Evolutionary conservation across 1,140 invertebrate species (phyloP).

Genomic region (Hyphantria cunea): DNA sequence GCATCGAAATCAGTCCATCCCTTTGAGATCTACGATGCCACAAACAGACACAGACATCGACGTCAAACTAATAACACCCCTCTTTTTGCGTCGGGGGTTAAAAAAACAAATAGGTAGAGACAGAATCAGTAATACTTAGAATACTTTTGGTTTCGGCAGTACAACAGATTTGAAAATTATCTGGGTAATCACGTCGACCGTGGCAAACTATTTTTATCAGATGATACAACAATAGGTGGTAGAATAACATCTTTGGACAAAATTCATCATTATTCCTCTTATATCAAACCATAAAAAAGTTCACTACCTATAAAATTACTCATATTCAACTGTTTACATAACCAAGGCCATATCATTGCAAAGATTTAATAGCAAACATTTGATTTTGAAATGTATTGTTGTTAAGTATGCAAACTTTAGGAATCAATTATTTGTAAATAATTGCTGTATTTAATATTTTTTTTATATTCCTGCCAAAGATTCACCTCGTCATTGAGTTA

Average conservation of each 20-base stretch:
- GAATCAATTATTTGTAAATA: too few species aligned
- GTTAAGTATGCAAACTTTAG: too few species aligned
- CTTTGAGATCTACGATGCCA: too few species aligned
- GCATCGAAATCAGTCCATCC: too few species aligned
- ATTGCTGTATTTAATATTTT: too few species aligned
- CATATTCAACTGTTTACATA: constrained; percentile 10
- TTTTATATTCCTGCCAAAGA: too few species aligned
- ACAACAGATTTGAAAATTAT: constrained; percentile 12
- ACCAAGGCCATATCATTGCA: neutral
- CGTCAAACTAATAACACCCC: too few species aligned
- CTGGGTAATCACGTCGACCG: constrained; percentile 8
- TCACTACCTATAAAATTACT: neutral
- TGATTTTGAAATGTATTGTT: too few species aligned
- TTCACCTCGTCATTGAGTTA: too few species aligned
- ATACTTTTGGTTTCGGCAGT: constrained; percentile 20
- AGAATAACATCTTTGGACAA: constrained; percentile 9
- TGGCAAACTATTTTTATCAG: constrained; percentile 19
- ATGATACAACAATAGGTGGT: constrained; percentile 23
- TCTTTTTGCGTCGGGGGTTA: too few species aligned
- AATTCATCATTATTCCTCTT: constrained; percentile 15
- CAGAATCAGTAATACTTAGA: constrained; percentile 1
- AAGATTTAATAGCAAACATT: too few species aligned
- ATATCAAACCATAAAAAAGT: constrained; percentile 7
- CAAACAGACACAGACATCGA: too few species aligned
- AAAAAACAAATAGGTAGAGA: neutral